phyloP scores from a whole-genome alignment of 2,797 vertebrate species.

The Micromesistius poutassou region DNA sequence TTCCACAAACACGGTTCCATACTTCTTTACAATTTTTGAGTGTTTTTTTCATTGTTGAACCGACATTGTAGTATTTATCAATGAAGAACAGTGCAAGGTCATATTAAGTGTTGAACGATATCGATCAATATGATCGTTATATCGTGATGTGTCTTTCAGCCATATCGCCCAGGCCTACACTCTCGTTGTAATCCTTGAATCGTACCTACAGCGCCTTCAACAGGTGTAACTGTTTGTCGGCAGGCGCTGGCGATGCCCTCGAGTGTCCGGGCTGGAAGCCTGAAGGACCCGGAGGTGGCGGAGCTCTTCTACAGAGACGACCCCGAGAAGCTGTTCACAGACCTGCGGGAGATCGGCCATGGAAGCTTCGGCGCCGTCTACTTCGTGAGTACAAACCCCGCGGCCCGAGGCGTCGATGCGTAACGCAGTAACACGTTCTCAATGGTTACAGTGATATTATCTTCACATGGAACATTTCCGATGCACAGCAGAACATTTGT shows the following conservation, averaged over 20 bases:
- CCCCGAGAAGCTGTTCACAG: slow-evolving; percentile 91
- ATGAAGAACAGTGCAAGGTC: too few relatives aligned
- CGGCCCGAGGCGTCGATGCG: background rate
- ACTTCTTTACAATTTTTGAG: too few relatives aligned
- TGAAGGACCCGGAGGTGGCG: slow-evolving; percentile 94
- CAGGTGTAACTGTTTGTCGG: background rate
- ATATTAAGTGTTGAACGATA: too few relatives aligned
- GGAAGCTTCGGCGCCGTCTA: slow-evolving; percentile 94
- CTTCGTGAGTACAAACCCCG: slow-evolving; percentile 77
- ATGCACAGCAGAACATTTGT: background rate
- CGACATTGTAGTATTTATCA: too few relatives aligned
- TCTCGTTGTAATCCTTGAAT: too few relatives aligned
- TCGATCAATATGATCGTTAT: too few relatives aligned
- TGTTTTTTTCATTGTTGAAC: too few relatives aligned
- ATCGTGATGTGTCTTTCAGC: too few relatives aligned
- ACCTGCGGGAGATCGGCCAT: slow-evolving; percentile 92
- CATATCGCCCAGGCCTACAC: too few relatives aligned
- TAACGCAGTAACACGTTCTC: background rate
- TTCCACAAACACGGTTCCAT: too few relatives aligned
- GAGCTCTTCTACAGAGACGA: slow-evolving; percentile 94
- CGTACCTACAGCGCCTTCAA: background rate
- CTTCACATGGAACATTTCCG: background rate
- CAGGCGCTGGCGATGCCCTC: slow-evolving; percentile 88
- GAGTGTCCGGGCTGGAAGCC: slow-evolving; percentile 89
- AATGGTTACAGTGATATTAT: background rate